These are phyloP conservation scores for Pipistrellus kuhlii DNA, from an alignment of 2,797 vertebrate genomes.

Conservation along the genomic window DNA sequence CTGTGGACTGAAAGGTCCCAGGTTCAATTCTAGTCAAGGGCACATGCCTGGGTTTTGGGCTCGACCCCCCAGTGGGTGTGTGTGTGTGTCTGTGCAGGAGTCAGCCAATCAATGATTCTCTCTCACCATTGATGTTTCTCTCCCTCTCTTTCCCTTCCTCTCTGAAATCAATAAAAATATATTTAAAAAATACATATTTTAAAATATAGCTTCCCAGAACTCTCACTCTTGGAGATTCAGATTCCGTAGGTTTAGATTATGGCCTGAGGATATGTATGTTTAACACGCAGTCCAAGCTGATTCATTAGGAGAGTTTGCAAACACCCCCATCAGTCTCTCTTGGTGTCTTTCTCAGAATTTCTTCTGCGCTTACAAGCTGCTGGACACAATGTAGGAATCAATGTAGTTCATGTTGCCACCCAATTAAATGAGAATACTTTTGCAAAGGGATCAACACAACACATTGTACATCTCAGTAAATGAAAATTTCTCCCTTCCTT, in stretches of 20 bases:
- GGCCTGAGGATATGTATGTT: not conserved
- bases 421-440: conserved; percentile 34
- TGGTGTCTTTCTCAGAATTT: not conserved
- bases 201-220: not conserved
- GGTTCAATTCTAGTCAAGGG: no score
- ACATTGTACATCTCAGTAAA: conserved; percentile 1
- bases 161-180: no score
- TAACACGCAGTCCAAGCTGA: not conserved
- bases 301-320: not conserved
- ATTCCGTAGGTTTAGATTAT: not conserved
- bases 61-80: no score
- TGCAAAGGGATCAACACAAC: conserved; percentile 31
- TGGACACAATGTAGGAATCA: not conserved
- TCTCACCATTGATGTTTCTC: no score
- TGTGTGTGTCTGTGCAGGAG: no score
- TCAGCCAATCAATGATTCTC: no score
- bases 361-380: not conserved
- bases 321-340: not conserved
- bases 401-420: not conserved
- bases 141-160: no score
- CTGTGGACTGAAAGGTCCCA: no score
- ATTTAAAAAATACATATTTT: not conserved
- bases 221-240: not conserved
- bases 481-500: not conserved
- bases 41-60: no score